phyloP scores from a whole-genome alignment of 2,113 vertebrate species.

The Numenius arquata region DNA sequence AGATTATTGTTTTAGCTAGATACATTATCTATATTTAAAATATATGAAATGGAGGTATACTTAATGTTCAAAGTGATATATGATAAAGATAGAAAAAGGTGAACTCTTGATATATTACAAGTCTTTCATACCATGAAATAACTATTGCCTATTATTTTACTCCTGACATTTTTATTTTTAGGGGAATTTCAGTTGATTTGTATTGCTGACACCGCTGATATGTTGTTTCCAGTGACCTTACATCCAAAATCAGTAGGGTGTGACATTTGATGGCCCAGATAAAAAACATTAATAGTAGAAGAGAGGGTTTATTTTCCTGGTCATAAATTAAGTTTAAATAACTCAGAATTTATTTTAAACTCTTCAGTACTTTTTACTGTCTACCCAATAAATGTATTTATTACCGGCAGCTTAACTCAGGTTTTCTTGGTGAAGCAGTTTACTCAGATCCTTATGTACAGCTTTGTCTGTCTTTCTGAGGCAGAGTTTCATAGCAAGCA shows the following conservation, averaged over 20 bases:
- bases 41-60: slow-evolving; percentile 68
- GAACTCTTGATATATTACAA: slow-evolving; percentile 79
- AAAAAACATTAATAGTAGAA: slow-evolving; percentile 79
- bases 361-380: slow-evolving; percentile 82
- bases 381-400: slow-evolving; percentile 74
- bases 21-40: slow-evolving; percentile 70
- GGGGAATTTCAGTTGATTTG: slow-evolving; percentile 81
- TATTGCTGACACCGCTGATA: slow-evolving; percentile 78
- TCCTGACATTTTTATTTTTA: slow-evolving; percentile 84
- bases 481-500: not conserved
- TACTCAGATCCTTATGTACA: not conserved
- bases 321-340: slow-evolving; percentile 85
- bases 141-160: slow-evolving; percentile 82
- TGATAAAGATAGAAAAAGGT: slow-evolving; percentile 76
- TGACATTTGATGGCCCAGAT: slow-evolving; percentile 81
- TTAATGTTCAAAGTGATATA: slow-evolving; percentile 70
- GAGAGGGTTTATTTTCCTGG: slow-evolving; percentile 79
- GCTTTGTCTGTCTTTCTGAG: not conserved
- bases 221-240: slow-evolving; percentile 84
- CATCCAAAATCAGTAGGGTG: slow-evolving; percentile 80
- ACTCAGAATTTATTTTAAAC: slow-evolving; percentile 82
- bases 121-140: slow-evolving; percentile 79
- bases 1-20: slow-evolving; percentile 29
- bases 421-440: slow-evolving; percentile 39
- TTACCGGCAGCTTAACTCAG: slow-evolving; percentile 59